Percentiles rank a stretch among this genome's conserved stretches.
phyloP scores from a whole-genome alignment of 53 echinoderm and acorn worm species.

The Luidia sarsii region DNA sequence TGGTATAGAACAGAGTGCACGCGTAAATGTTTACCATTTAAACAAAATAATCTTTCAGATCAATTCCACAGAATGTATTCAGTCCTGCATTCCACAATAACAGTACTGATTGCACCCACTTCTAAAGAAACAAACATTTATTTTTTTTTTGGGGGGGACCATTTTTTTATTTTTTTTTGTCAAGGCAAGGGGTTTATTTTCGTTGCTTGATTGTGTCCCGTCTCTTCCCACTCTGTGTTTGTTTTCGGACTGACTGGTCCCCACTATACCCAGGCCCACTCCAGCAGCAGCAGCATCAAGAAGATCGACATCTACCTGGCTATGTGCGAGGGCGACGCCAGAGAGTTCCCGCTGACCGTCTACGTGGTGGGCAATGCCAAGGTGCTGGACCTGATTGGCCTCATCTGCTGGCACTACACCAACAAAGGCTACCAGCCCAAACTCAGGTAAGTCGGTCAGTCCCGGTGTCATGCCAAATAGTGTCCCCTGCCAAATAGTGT shows the following conservation, averaged over 20 bases:
- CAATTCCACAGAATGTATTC: too few species aligned
- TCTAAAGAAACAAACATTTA: too few species aligned
- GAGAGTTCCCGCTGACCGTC: constrained; percentile 75
- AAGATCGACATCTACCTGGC: constrained; percentile 92
- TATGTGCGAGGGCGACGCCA: constrained; percentile 82
- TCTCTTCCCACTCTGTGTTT: background rate
- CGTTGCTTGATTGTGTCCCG: too few species aligned
- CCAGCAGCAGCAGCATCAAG: constrained; percentile 76
- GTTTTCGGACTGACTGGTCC: background rate
- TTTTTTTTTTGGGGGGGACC: too few species aligned
- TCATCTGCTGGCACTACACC: constrained; percentile 96
- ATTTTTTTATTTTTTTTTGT: background rate
- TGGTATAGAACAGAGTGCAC: too few species aligned
- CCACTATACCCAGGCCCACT: constrained; percentile 62
- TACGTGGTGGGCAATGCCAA: constrained; percentile 82
- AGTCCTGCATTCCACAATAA: too few species aligned
- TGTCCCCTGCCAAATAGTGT: too few species aligned
- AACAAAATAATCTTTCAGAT: too few species aligned
- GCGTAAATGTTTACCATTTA: too few species aligned
- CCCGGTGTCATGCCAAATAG: too few species aligned
- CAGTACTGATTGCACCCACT: too few species aligned
- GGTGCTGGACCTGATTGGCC: constrained; percentile 90
- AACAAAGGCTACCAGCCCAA: constrained; percentile 86
- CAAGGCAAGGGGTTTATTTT: background rate
- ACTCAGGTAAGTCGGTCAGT: constrained; percentile 82